Evolutionary conservation across 2,888 invertebrate genomes (phyloP), one percentile per base, ranked within the genome.

Genomic region (Isotomurus palustris): DNA sequence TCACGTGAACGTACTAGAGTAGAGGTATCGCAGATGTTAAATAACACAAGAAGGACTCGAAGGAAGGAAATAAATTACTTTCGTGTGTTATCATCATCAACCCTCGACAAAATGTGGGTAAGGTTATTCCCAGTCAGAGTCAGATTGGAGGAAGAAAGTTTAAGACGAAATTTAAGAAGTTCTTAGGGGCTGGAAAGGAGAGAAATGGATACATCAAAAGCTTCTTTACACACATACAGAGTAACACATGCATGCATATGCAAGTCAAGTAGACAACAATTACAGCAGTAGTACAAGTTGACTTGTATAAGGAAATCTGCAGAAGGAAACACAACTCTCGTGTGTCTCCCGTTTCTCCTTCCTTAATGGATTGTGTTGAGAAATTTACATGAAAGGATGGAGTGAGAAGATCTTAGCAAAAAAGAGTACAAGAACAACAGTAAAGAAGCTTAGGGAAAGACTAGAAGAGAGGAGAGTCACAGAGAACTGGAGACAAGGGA

Each of bases 341-440:
- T 5, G n/a, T n/a, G 32, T 32, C 32, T 32, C 12, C 21, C 25
- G 17, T 14, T 14, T 43, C 5, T 24, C 14, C 25, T 24, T 14
- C 22, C 21, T 21, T 43, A 43, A 43, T 43, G 43, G 43, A 43
- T 43, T 43, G 43, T 43, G 43, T 43, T 38, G 38, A 38, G 38
- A 38, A 38, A 38, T 38, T 38, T 38, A 38, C 38, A 38, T 38
- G 38, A 17, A 6, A 21, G 43, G 6, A 43, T 21, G 43, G n/a
- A n/a, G 8, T 32, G 32, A 32, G 32, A 24, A 41, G 19, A 41
- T 36, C 24, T 36, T 25, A 2, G 22, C 19, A 17, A 14, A 5
- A 38, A 14, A 14, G 5, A 4, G 19, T 38, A 14, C 19, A 38
- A 19, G 5, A 38, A 38, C 8, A 10, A n/a, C 17, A 38, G n/a